These are phyloP conservation scores for Imbricaverruca yamaguchii DNA, from an alignment of 2,888 invertebrate genomes.

Conservation along the genomic window DNA sequence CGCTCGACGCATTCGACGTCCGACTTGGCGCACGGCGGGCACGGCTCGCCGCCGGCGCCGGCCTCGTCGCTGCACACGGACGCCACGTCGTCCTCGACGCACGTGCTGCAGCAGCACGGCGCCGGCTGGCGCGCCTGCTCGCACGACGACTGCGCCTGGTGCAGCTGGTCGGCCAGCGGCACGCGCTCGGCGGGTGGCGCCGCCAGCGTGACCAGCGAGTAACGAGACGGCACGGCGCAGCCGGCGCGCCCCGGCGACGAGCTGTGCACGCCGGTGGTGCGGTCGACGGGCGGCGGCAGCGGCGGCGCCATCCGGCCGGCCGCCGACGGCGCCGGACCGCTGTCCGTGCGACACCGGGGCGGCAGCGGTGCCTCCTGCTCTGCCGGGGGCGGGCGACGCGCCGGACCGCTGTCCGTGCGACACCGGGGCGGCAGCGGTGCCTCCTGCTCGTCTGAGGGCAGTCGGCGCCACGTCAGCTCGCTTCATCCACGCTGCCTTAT, in stretches of 20 bases:
- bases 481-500: too few species aligned
- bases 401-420: not conserved
- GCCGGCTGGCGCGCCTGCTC: not conserved
- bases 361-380: not conserved
- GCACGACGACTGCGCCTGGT: not conserved
- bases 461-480: too few species aligned
- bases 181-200: not conserved
- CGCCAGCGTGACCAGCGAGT: conserved; percentile 25
- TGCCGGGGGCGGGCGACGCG: too few species aligned
- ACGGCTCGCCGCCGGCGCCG: conserved; percentile 26
- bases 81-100: conserved; percentile 28
- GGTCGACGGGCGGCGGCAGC: conserved; percentile 24
- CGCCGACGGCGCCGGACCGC: not conserved
- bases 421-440: not conserved
- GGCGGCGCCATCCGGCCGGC: not conserved
- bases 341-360: not conserved
- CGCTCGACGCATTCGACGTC: too few species aligned
- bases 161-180: not conserved
- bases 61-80: conserved; percentile 25
- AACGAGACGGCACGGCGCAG: conserved; percentile 34
- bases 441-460: too few species aligned
- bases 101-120: conserved; percentile 34
- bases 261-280: conserved; percentile 35
- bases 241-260: conserved; percentile 36
- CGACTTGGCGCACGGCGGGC: too few species aligned